Evolutionary conservation across 35 echinoderm and acorn worm species (phyloP).

Genomic region (Holothuria glaberrima): DNA sequence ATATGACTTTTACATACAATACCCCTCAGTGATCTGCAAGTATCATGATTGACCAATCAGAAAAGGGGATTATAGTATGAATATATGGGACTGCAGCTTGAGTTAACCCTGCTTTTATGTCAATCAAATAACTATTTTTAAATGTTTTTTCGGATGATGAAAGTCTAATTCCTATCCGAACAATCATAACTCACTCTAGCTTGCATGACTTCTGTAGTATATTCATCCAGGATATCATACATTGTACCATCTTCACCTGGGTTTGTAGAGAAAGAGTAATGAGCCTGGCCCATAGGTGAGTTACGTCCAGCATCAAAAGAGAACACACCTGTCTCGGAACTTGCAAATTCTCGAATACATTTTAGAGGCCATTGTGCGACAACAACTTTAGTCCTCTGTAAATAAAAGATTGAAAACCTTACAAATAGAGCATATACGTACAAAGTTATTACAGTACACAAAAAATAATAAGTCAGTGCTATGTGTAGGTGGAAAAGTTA

Average conservation of each 20-base stretch:
- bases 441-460: too few species aligned
- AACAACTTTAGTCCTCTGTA: conserved; percentile 81
- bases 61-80: too few species aligned
- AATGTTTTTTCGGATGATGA: too few species aligned
- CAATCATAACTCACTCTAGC: conserved; percentile 41
- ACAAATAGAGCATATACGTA: background rate
- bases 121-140: too few species aligned
- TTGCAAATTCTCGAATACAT: conserved; percentile 92
- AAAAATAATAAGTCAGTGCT: too few species aligned
- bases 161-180: too few species aligned
- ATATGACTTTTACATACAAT: too few species aligned
- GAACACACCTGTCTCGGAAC: conserved; percentile 88
- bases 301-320: conserved; percentile 90
- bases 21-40: too few species aligned
- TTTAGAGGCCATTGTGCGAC: conserved; percentile 96
- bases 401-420: background rate
- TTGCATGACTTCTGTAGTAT: conserved; percentile 71
- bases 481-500: background rate
- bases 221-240: conserved; percentile 87
- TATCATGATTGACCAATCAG: too few species aligned
- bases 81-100: too few species aligned
- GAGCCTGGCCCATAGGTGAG: conserved; percentile 90
- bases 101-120: too few species aligned
- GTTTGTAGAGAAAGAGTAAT: conserved; percentile 75
- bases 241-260: conserved; percentile 79